Conservation (phyloP, 2,888 invertebrate species). For the Pheosia gnoma region DNA sequence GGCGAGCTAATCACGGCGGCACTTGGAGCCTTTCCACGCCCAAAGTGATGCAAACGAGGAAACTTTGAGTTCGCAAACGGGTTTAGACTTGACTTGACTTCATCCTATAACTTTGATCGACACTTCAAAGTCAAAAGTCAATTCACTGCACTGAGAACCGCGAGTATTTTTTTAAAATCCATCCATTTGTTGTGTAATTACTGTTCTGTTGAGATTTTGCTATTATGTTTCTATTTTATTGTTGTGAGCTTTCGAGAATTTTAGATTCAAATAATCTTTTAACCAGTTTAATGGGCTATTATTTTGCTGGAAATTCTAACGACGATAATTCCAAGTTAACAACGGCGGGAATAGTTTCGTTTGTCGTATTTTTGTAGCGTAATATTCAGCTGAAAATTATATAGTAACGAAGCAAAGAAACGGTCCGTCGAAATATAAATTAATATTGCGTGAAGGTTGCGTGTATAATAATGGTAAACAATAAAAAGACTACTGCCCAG, state of each 20-base stretch:
- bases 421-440: constrained; percentile 1
- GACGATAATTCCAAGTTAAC: neutral
- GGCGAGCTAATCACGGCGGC: constrained; percentile 65
- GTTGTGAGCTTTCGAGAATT: neutral
- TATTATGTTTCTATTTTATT: constrained; percentile 10
- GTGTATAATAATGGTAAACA: constrained; percentile 17
- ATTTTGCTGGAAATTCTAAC: neutral
- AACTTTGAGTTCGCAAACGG: constrained; percentile 73
- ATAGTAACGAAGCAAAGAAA: neutral
- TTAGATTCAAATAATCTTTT: constrained; percentile 3
- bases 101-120: constrained; percentile 73
- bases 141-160: constrained; percentile 49
- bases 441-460: constrained; percentile 17
- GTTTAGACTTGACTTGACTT: constrained; percentile 66
- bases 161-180: constrained; percentile 35
- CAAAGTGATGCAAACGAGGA: constrained; percentile 77
- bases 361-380: neutral
- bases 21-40: constrained; percentile 69
- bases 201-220: constrained; percentile 16
- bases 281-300: neutral
- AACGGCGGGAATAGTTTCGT: neutral
- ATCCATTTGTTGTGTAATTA: constrained; percentile 15
- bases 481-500: constrained; percentile 13
- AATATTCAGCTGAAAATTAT: neutral
- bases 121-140: constrained; percentile 69